Conservation (phyloP, 2,113 vertebrate species). For the Corythaeola cristata region DNA sequence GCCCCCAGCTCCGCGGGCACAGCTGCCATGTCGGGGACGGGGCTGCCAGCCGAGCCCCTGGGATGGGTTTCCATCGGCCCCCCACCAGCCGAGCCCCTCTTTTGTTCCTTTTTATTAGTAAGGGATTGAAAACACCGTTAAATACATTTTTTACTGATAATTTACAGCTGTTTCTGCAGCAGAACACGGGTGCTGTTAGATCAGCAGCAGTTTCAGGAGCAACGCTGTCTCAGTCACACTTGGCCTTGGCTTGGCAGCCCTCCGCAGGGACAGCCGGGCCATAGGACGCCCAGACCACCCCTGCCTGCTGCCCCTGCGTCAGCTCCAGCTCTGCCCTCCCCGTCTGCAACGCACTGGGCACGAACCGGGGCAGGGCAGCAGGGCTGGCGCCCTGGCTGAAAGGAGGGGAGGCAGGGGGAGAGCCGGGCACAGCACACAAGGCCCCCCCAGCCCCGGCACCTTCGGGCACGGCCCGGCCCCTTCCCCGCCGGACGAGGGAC, state of each 20-base stretch:
- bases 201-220: not conserved
- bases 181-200: not conserved
- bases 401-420: not conserved
- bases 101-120: constrained; percentile 16
- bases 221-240: fast-evolving
- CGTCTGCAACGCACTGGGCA: fast-evolving
- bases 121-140: constrained; percentile 10
- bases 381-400: fast-evolving
- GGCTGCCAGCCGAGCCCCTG: too few relatives aligned
- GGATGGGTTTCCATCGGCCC: not conserved
- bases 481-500: fast-evolving
- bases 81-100: fast-evolving
- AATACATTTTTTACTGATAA: constrained; percentile 28
- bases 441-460: fast-evolving
- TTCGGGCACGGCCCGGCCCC: too few relatives aligned
- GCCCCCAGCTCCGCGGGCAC: not conserved
- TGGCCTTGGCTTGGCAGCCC: not conserved
- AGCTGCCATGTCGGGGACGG: not conserved
- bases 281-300: fast-evolving
- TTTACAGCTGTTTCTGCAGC: constrained; percentile 20
- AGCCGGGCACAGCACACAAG: not conserved
- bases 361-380: fast-evolving
- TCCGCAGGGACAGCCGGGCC: fast-evolving
- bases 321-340: not conserved
- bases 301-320: not conserved